Evolutionary conservation across 2,113 vertebrate species (phyloP).

Genomic region (Boleophthalmus pectinirostris): DNA sequence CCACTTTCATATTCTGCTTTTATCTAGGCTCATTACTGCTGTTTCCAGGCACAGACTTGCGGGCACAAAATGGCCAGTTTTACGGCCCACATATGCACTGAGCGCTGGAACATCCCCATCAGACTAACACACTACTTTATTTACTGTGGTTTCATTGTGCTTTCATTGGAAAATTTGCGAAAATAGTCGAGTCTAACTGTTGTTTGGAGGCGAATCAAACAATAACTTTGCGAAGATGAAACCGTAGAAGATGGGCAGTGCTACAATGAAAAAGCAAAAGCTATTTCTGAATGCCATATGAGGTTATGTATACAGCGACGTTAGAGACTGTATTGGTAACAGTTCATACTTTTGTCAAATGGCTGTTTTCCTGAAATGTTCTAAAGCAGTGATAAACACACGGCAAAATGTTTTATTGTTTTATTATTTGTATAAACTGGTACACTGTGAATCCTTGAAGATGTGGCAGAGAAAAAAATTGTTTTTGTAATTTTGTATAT

Average conservation of each 20-base stretch:
- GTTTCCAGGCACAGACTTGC: conserved; percentile 27
- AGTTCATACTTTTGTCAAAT: not conserved
- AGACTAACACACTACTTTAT: conserved; percentile 4
- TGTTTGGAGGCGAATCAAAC: conserved; percentile 5
- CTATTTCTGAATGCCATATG: not conserved
- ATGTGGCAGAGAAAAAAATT: no score
- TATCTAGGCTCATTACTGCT: conserved; percentile 35
- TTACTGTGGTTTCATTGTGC: not conserved
- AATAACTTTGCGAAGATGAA: not conserved
- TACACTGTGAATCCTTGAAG: no score
- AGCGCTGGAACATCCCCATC: not conserved
- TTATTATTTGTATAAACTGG: no score
- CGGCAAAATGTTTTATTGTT: not conserved
- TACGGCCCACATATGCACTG: not conserved
- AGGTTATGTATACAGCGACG: not conserved
- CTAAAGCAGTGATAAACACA: not conserved
- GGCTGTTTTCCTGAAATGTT: not conserved
- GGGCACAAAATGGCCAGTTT: not conserved
- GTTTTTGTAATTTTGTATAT: no score
- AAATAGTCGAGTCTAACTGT: not conserved
- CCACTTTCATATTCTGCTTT: conserved; percentile 44
- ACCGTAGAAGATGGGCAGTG: not conserved
- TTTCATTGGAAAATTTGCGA: conserved; percentile 2
- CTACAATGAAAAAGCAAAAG: not conserved
- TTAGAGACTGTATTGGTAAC: not conserved